Evolutionary conservation across 2,113 vertebrate genomes (phyloP).

Genomic region (Otocyon megalotis): DNA sequence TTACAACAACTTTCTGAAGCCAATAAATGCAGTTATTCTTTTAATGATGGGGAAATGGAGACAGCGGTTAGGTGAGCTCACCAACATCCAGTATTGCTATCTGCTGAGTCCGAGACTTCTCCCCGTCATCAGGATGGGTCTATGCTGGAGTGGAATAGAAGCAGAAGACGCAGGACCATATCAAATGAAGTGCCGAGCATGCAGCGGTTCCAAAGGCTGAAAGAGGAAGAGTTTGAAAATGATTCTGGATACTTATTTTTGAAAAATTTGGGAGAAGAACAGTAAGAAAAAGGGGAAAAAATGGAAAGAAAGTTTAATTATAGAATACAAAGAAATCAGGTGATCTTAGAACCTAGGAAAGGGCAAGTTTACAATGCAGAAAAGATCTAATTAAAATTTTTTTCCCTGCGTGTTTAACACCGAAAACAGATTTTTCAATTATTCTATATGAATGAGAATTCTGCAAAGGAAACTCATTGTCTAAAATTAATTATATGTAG

Average conservation of each 20-base stretch:
- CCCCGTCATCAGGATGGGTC: too few species aligned
- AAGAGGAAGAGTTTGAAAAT: background rate
- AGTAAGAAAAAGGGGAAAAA: background rate
- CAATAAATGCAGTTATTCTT: background rate
- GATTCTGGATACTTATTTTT: background rate
- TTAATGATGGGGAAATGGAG: background rate
- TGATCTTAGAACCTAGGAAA: slow-evolving; percentile 12
- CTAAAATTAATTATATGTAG: slow-evolving; percentile 45
- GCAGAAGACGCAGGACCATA: background rate
- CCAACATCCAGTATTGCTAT: background rate
- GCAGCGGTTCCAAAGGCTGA: background rate
- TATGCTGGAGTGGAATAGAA: background rate
- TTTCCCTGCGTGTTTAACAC: background rate
- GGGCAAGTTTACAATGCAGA: background rate
- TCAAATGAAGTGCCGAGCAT: background rate
- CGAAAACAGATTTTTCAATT: slow-evolving; percentile 35
- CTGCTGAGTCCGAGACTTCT: background rate
- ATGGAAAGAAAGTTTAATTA: background rate
- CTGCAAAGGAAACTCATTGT: slow-evolving; percentile 14
- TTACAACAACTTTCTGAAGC: background rate
- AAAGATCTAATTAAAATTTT: background rate
- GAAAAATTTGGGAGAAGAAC: background rate
- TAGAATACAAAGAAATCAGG: background rate
- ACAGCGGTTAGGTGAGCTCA: background rate
- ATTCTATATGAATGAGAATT: slow-evolving; percentile 51